phyloP scores from a whole-genome alignment of 2,797 vertebrate genomes.

The Phalloptychus januarius region DNA sequence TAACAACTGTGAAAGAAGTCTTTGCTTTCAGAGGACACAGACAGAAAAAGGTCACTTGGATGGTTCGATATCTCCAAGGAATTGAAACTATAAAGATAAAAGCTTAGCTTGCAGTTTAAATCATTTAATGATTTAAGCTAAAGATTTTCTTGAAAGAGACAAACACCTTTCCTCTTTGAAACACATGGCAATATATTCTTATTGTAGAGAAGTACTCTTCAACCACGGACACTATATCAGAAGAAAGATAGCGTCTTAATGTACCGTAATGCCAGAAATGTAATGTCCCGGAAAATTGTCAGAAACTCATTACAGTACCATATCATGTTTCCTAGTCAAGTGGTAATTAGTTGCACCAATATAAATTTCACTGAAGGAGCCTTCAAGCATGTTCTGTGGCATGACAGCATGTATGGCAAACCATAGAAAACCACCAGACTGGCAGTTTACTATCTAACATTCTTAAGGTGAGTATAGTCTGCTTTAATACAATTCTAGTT shows the following conservation, averaged over 20 bases:
- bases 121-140: not conserved
- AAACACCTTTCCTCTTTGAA: not conserved
- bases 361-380: not conserved
- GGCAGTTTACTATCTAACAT: not conserved
- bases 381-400: not conserved
- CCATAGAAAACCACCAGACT: not conserved
- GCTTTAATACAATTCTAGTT: too few species aligned
- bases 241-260: not conserved
- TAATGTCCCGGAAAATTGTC: not conserved
- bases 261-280: not conserved
- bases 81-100: constrained; percentile 2
- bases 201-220: not conserved
- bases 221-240: not conserved
- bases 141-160: not conserved
- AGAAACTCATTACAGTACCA: not conserved
- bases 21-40: not conserved
- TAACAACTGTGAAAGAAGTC: constrained; percentile 4
- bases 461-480: too few species aligned
- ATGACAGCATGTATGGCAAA: not conserved
- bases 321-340: not conserved
- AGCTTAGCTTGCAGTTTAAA: not conserved
- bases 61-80: constrained; percentile 1
- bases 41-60: not conserved
- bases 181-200: not conserved
- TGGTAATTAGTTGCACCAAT: not conserved